These are phyloP conservation scores for Frankliniella fusca DNA, from an alignment of 2,888 invertebrate species.

Conservation along the genomic window DNA sequence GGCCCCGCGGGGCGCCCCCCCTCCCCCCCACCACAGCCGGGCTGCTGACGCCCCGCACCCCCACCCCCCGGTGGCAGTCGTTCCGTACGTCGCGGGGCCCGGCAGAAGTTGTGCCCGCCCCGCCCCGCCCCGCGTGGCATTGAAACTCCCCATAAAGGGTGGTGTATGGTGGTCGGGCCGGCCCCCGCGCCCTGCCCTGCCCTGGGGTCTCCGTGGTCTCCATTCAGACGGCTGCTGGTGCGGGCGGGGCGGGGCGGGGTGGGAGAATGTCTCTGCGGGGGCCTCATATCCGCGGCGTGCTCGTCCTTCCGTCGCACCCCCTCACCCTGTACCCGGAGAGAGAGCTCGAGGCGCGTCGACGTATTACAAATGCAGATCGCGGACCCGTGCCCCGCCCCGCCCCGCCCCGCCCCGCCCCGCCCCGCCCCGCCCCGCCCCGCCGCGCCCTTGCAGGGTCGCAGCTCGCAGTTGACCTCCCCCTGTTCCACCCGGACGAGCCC, in stretches of 20 bases:
- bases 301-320: too few relatives aligned
- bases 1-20: neutral
- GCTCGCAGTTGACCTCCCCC: too few relatives aligned
- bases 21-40: neutral
- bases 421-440: too few relatives aligned
- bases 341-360: too few relatives aligned
- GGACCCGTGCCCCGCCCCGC: too few relatives aligned
- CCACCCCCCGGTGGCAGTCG: neutral
- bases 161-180: neutral
- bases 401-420: too few relatives aligned
- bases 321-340: too few relatives aligned
- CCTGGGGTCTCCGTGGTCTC: neutral
- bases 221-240: neutral
- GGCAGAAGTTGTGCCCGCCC: neutral
- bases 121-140: neutral
- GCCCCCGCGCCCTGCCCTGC: neutral
- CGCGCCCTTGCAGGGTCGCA: too few relatives aligned
- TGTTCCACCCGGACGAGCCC: too few relatives aligned
- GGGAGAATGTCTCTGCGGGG: neutral
- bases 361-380: too few relatives aligned
- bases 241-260: neutral
- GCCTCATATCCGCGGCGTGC: too few relatives aligned
- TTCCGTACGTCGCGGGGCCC: neutral
- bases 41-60: neutral
- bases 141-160: slow-evolving; percentile 11